Percentiles rank a stretch among this genome's conserved stretches.
phyloP scores from a whole-genome alignment of 2,797 vertebrate genomes.

The Toxotes lorentzi region DNA sequence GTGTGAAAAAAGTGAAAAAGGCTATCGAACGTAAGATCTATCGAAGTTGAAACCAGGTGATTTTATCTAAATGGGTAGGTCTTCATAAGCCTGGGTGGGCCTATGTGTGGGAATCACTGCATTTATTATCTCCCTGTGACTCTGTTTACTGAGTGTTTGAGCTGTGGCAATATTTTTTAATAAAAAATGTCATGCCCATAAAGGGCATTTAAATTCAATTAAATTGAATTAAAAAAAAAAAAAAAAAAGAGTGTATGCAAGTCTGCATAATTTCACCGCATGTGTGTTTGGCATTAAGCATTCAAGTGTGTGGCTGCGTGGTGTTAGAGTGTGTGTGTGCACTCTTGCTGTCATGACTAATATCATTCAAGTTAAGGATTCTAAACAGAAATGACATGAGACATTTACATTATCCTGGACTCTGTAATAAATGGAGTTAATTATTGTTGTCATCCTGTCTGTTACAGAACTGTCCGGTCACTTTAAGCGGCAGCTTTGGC shows the following conservation, averaged over 20 bases:
- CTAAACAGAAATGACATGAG: slow-evolving; percentile 71
- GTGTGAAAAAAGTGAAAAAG: too few species aligned
- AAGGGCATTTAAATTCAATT: slow-evolving; percentile 39
- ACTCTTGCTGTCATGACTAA: slow-evolving; percentile 58
- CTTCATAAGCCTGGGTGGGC: too few species aligned
- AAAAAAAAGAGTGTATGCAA: slow-evolving; percentile 2
- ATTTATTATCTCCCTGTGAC: slow-evolving; percentile 3
- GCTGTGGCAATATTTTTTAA: slow-evolving; percentile 3
- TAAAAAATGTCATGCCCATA: slow-evolving; percentile 14
- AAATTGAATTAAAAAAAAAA: slow-evolving; percentile 31
- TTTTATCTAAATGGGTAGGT: too few species aligned
- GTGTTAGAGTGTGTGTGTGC: slow-evolving; percentile 26
- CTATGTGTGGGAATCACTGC: too few species aligned
- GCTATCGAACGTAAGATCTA: too few species aligned
- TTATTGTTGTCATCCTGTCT: slow-evolving; percentile 73
- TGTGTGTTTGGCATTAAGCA: slow-evolving; percentile 28
- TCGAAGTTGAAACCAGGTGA: too few species aligned
- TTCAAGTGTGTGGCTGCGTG: slow-evolving; percentile 4
- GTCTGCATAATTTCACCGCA: slow-evolving; percentile 33
- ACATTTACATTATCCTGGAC: slow-evolving; percentile 72
- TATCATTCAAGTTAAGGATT: slow-evolving; percentile 68
- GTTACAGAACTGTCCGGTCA: slow-evolving; percentile 57
- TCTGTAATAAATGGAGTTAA: slow-evolving; percentile 74
- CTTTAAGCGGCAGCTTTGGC: slow-evolving; percentile 42
- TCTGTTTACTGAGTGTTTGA: neutral